These are phyloP conservation scores for Ichneumon xanthorius DNA, from an alignment of 2,888 invertebrate genomes.

Conservation along the genomic window DNA sequence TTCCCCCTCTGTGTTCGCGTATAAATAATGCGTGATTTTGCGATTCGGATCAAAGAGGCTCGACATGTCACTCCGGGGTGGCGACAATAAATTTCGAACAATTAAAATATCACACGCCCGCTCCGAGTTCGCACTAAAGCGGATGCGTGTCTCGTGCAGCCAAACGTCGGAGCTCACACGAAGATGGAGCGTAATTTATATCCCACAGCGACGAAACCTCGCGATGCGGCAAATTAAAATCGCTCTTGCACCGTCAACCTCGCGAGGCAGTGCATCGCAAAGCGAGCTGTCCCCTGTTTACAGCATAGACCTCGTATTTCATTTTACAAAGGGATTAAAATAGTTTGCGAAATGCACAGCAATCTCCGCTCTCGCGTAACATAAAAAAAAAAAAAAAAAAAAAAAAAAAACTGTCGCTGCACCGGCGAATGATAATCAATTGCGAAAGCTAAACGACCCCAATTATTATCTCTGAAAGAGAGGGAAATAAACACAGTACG, in stretches of 20 bases:
- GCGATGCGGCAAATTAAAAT: conserved; percentile 68
- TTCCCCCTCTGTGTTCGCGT: conserved; percentile 12
- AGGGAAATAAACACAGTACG: not conserved
- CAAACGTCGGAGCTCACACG: conserved; percentile 49
- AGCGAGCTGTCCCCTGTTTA: conserved; percentile 21
- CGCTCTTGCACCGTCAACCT: conserved; percentile 30
- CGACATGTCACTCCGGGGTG: conserved; percentile 63
- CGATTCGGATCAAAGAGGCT: conserved; percentile 63
- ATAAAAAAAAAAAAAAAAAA: not conserved
- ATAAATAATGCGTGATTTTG: conserved; percentile 39
- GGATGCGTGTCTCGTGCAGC: conserved; percentile 48
- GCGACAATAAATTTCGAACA: conserved; percentile 76
- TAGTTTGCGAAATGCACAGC: conserved; percentile 61
- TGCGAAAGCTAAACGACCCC: conserved; percentile 9
- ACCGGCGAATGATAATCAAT: conserved; percentile 26
- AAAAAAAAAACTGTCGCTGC: not conserved
- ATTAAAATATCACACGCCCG: conserved; percentile 77
- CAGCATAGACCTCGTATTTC: conserved; percentile 74
- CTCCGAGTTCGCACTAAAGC: conserved; percentile 47
- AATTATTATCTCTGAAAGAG: conserved; percentile 18
- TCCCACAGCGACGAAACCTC: conserved; percentile 67
- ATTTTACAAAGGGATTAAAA: conserved; percentile 78
- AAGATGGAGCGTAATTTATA: conserved; percentile 68
- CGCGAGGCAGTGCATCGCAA: conserved; percentile 40
- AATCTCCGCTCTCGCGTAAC: not conserved